Percentiles rank a stretch among this genome's conserved stretches.
Evolutionary conservation across 2,797 vertebrate species (phyloP).

Genomic region (Hozukius guyotensis): DNA sequence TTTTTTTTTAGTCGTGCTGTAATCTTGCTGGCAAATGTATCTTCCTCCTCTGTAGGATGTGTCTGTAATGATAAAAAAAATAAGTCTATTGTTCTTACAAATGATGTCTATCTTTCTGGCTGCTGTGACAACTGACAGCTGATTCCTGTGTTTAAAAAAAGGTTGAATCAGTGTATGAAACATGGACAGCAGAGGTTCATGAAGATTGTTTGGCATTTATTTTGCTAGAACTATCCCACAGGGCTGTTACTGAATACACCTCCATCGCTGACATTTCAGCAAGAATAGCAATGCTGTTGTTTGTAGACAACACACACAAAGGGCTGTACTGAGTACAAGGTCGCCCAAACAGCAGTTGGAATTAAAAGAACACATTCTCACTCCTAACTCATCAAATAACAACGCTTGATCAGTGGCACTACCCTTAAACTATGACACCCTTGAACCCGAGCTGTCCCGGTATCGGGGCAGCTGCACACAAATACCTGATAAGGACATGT

Average conservation of each 20-base stretch:
- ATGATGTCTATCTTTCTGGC: not conserved
- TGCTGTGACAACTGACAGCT: constrained; percentile 2
- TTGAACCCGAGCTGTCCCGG: too few species aligned
- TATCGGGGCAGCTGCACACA: too few species aligned
- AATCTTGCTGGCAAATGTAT: not conserved
- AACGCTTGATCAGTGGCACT: not conserved
- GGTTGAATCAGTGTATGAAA: not conserved
- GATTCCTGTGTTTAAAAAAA: not conserved
- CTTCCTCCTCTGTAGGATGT: not conserved
- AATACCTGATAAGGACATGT: too few species aligned
- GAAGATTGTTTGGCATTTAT: not conserved
- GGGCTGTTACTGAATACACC: not conserved
- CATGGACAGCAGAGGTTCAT: not conserved
- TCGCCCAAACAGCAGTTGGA: not conserved
- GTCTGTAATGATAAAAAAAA: not conserved
- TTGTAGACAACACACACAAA: not conserved
- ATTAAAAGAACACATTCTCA: not conserved
- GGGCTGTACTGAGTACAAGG: not conserved
- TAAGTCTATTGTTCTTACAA: not conserved
- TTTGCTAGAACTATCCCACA: not conserved
- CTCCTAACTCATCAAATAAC: not conserved
- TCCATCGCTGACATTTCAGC: constrained; percentile 20
- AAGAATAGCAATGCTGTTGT: not conserved
- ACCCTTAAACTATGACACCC: not conserved
- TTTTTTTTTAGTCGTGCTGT: not conserved